phyloP scores from a whole-genome alignment of 2,113 vertebrate genomes.

The Corydoras sp. region DNA sequence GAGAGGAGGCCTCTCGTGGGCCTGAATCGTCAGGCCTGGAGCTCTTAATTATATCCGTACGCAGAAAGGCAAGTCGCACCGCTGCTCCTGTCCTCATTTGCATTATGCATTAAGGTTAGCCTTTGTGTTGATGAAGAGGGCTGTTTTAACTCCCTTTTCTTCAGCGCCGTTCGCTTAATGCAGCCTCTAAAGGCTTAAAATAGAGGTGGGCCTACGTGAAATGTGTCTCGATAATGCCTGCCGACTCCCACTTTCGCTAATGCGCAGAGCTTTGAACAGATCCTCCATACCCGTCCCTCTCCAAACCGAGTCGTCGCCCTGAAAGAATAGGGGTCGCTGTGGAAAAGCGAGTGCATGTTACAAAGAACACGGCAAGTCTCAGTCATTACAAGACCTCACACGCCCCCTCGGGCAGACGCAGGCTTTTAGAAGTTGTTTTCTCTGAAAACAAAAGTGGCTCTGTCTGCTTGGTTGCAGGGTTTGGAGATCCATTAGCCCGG shows the following conservation, averaged over 20 bases:
- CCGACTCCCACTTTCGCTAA: background rate
- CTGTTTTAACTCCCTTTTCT: slow-evolving; percentile 24
- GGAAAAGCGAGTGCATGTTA: background rate
- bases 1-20: slow-evolving; percentile 24
- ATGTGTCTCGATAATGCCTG: slow-evolving; percentile 28
- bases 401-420: background rate
- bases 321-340: background rate
- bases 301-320: slow-evolving; percentile 11
- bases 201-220: slow-evolving; percentile 29
- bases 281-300: background rate
- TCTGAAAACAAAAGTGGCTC: slow-evolving; percentile 30
- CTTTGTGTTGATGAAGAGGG: slow-evolving; percentile 42
- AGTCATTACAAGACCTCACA: slow-evolving; percentile 9
- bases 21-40: slow-evolving; percentile 33
- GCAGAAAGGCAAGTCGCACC: slow-evolving; percentile 38
- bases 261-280: background rate
- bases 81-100: slow-evolving; percentile 39
- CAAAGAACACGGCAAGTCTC: slow-evolving; percentile 18
- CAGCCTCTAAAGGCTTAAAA: slow-evolving; percentile 41
- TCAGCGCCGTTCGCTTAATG: slow-evolving; percentile 27
- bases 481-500: slow-evolving; percentile 38
- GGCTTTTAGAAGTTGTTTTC: slow-evolving; percentile 36
- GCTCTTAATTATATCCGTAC: slow-evolving; percentile 47
- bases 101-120: slow-evolving; percentile 50
- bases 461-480: slow-evolving; percentile 22